Conservation (phyloP, 2,888 invertebrate genomes). For the Cyclophora albipunctata region DNA sequence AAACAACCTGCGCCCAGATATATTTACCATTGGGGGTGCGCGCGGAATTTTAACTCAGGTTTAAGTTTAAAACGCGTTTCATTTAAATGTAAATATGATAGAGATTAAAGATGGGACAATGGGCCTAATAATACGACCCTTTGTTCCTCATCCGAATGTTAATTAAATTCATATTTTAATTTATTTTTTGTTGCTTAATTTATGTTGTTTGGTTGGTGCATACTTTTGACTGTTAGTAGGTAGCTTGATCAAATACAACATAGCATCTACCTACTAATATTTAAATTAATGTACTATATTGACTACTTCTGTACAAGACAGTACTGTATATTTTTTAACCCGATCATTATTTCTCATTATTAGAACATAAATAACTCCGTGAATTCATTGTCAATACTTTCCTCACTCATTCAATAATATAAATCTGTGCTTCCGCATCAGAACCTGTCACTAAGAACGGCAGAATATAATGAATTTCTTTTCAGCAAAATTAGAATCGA, state of each 20-base stretch:
- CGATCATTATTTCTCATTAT: too few relatives aligned
- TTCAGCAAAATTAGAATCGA: constrained; percentile 23
- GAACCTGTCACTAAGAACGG: constrained; percentile 9
- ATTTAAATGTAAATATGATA: constrained; percentile 20
- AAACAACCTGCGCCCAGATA: constrained; percentile 31
- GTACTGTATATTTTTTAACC: too few relatives aligned
- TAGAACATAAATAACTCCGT: too few relatives aligned
- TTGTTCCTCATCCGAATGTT: not conserved
- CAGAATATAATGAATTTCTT: constrained; percentile 5
- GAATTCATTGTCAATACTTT: too few relatives aligned
- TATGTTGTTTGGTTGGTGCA: too few relatives aligned
- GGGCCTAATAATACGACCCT: not conserved
- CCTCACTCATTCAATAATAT: not conserved
- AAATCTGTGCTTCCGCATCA: constrained; percentile 9
- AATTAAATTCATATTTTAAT: too few relatives aligned
- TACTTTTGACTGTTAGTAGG: too few relatives aligned
- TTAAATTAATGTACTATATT: too few relatives aligned
- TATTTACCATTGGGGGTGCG: constrained; percentile 24
- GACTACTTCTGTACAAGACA: too few relatives aligned
- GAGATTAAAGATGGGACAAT: constrained; percentile 15
- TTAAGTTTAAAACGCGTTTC: constrained; percentile 17
- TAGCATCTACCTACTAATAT: too few relatives aligned
- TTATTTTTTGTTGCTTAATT: too few relatives aligned
- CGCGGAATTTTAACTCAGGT: constrained; percentile 24
- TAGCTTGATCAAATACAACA: too few relatives aligned